phyloP scores from a whole-genome alignment of 2,797 vertebrate species.

The Pagetopsis macropterus region DNA sequence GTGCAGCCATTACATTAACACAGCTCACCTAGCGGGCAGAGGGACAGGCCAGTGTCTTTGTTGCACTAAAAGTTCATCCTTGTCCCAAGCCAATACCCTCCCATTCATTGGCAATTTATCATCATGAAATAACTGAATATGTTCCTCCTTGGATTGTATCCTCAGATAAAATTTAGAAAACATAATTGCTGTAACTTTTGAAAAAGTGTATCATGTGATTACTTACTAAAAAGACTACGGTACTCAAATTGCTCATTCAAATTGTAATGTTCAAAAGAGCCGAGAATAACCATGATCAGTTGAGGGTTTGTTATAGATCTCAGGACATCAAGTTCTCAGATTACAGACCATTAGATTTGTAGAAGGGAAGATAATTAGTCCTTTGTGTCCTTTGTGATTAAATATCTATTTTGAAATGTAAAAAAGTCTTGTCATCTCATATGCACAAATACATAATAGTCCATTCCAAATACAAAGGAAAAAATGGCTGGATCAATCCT shows the following conservation, averaged over 20 bases:
- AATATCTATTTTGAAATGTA: slow-evolving; percentile 28
- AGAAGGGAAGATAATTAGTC: slow-evolving; percentile 11
- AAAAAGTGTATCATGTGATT: slow-evolving; percentile 35
- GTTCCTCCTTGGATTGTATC: slow-evolving; percentile 37
- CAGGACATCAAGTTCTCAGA: slow-evolving; percentile 22
- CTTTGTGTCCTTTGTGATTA: slow-evolving; percentile 29
- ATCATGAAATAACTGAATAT: slow-evolving; percentile 35
- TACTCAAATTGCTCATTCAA: slow-evolving; percentile 43
- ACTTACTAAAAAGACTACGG: slow-evolving; percentile 43
- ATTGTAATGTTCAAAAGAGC: slow-evolving; percentile 39
- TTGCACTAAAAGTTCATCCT: slow-evolving; percentile 62
- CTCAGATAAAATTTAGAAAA: slow-evolving; percentile 39
- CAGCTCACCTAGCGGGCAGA: slow-evolving; percentile 72
- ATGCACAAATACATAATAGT: slow-evolving; percentile 30
- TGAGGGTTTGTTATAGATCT: slow-evolving; percentile 32
- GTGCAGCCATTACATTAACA: slow-evolving; percentile 73
- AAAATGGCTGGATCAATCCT: slow-evolving; percentile 14
- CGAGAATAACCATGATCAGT: slow-evolving; percentile 33
- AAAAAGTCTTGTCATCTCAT: slow-evolving; percentile 16
- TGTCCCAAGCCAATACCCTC: slow-evolving; percentile 53
- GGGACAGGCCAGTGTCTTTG: slow-evolving; percentile 64
- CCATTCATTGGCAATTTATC: slow-evolving; percentile 52
- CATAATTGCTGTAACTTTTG: slow-evolving; percentile 21
- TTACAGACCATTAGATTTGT: slow-evolving; percentile 21
- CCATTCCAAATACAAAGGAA: neutral